These are phyloP conservation scores for Bombylius discolor DNA, from an alignment of 2,888 invertebrate genomes.

Conservation along the genomic window DNA sequence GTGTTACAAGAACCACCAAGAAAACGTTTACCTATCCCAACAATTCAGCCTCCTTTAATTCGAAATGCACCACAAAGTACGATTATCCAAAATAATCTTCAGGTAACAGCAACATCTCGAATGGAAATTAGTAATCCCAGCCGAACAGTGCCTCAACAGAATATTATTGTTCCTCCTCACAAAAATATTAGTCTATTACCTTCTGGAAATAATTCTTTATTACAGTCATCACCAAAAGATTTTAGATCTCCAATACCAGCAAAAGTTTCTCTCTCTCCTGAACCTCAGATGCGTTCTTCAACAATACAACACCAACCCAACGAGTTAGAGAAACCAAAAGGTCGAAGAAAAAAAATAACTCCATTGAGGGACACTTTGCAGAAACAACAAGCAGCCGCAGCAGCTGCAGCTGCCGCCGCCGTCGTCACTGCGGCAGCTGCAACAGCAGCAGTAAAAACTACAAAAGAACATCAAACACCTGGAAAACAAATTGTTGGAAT, in stretches of 20 bases:
- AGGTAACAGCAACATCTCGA: not conserved
- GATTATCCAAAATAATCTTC: not conserved
- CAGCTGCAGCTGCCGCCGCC: conserved; percentile 39
- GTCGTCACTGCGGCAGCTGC: conserved; percentile 24
- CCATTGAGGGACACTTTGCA: conserved; percentile 36
- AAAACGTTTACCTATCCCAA: conserved; percentile 33
- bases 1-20: conserved; percentile 35
- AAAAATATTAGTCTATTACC: not conserved
- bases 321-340: conserved; percentile 26
- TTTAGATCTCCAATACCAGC: not conserved
- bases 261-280: conserved; percentile 15
- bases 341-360: conserved; percentile 36
- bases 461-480: conserved; percentile 7
- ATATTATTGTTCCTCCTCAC: not conserved
- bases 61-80: not conserved
- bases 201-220: not conserved
- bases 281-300: conserved; percentile 8
- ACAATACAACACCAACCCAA: not conserved
- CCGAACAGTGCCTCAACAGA: not conserved
- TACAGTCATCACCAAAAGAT: not conserved
- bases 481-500: not conserved
- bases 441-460: conserved; percentile 14
- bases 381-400: conserved; percentile 40
- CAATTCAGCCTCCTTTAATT: conserved; percentile 25
- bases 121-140: not conserved